These are phyloP conservation scores for Myrmophylax atrothorax DNA, from an alignment of 2,113 vertebrate genomes.

Conservation along the genomic window DNA sequence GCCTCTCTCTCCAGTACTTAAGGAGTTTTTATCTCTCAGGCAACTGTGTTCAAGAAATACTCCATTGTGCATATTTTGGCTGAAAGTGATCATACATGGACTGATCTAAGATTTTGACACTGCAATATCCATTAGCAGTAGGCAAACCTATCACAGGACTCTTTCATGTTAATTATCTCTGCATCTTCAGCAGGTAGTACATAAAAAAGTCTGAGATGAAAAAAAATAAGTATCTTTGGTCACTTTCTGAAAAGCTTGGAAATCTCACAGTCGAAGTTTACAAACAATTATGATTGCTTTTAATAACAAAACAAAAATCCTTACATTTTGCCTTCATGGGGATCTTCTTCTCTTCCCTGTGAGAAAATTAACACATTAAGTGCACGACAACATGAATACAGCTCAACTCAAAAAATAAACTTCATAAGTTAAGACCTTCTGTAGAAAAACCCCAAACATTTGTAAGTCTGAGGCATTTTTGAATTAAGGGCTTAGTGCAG, in stretches of 20 bases:
- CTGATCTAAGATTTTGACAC: neutral
- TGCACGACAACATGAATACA: neutral
- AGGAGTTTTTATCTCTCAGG: neutral
- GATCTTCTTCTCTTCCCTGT: slow-evolving; percentile 97
- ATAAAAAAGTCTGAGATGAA: neutral
- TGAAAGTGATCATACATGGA: neutral
- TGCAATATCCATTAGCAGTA: neutral
- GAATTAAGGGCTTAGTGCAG: neutral
- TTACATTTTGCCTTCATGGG: slow-evolving; percentile 99
- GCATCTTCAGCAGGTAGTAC: neutral
- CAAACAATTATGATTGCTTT: neutral
- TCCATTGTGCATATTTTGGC: neutral
- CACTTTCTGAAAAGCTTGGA: neutral
- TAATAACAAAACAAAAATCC: slow-evolving; percentile 55
- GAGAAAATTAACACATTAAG: slow-evolving; percentile 56
- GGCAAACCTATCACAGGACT: neutral
- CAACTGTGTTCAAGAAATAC: neutral
- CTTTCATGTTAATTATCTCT: neutral
- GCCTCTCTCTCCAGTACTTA: neutral
- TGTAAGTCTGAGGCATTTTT: neutral
- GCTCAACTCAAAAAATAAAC: neutral
- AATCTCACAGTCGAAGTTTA: neutral
- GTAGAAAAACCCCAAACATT: neutral
- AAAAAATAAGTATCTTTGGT: neutral
- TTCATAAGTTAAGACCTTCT: neutral